Base-by-base conservation (phyloP, 2,113 vertebrate genomes). In the Gallinago media region DNA sequence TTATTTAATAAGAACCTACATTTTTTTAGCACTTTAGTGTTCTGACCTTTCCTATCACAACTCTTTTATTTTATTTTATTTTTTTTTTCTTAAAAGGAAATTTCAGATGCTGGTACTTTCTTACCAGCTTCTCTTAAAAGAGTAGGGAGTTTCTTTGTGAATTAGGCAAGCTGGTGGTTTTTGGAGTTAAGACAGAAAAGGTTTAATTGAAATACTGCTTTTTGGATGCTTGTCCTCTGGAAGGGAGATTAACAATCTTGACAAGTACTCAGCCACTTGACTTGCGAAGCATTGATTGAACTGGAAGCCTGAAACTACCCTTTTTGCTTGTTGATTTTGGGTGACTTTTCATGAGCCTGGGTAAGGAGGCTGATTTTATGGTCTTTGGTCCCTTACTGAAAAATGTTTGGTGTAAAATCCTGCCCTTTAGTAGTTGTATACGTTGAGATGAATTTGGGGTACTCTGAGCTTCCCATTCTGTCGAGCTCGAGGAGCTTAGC, bases 121-220 rank as follows among this genome's bases (percentile, higher is more conserved):
- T 49, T 44, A 19, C 14, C 44, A 9, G 16, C 6, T 27, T 0
- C 15, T 81, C 6, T 50, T 67, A 42, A 27, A 66, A 78, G 29
- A 85, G 32, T 46, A 67, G 32, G 14, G 62, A 52, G 31, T 68
- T 66, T n/a, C 42, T 81, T 31, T 82, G 47, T 72, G 56, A 38
- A 9, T 76, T 7, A 27, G 29, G 66, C 11, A 16, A 70, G 23
- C 21, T 55, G 47, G 32, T 75, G 18, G 18, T 9, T 40, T 78
- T 29, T 68, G 44, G 71, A 72, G 54, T 50, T 76, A 4, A 0
- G 0, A 9, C 15, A 18, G 16, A 38, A 61, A 25, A 14, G 16
- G 11, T 47, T 77, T 27, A 25, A 25, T 19, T 1, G 3, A 68
- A 61, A 36, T n/a, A 9, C 0, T 72, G 34, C 21, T 63, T 0